Evolutionary conservation across 2,113 vertebrate genomes (phyloP), one percentile per base, ranked within the genome.

Genomic region (Ranitomeya variabilis): DNA sequence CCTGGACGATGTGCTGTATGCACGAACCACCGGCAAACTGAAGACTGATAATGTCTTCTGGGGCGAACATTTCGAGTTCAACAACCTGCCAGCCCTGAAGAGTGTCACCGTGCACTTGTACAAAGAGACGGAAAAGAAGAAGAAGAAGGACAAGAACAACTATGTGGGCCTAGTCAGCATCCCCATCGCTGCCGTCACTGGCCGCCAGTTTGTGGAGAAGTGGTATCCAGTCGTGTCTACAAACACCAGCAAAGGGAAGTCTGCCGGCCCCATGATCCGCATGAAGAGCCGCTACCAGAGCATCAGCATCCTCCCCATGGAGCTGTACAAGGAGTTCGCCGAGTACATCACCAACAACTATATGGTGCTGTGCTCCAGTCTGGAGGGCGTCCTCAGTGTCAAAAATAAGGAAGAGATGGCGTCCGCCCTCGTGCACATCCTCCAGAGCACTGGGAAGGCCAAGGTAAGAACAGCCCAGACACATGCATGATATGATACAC

Each of bases 341-440:
- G 98, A 99, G 91, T 99, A 99, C 93, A 97, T 97, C 94, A 99
- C 98, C 81, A 99, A 99, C 94, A 98, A 98, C 91, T 99, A 99
- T 94, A 96, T 99, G 96, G 96, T 97, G 88, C 96, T 99, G 18
- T 99, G 98, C 90, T 97, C 98, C 0, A 96, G 97, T 91, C 96
- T 99, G 4, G 98, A 99, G 94, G 98, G 98, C 0, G 95, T 95
- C 66, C 96, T 99, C 90, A 98, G 98, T 2, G 98, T 98, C 86
- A 99, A 99, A 95, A 99, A 96, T 95, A 99, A 99, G 91, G 98
- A 99, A 92, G 98, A 99, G 95, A 99, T 99, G 97, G 98, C 98
- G 0, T 97, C 97, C 0, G 98, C 98, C 0, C 94, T 99, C 89
- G 97, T 99, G 83, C 98, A 99, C 92, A 99, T 99, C 90, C 95